Evolutionary conservation across 2,797 vertebrate genomes (phyloP).

Genomic region (Stomatorhinus walkeri): DNA sequence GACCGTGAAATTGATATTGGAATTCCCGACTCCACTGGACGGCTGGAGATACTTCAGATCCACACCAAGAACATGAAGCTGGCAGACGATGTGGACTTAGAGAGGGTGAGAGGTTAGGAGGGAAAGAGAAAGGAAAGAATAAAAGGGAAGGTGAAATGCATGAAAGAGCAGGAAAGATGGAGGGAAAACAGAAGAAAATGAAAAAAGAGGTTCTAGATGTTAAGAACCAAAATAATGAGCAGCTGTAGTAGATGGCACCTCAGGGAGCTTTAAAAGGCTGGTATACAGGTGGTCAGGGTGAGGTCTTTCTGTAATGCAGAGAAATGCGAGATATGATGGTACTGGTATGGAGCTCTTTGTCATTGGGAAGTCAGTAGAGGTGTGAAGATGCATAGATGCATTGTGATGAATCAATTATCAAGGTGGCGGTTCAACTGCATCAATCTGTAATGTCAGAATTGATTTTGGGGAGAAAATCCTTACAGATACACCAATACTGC

Average conservation of each 20-base stretch:
- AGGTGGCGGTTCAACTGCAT: background rate
- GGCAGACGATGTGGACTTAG: conserved; percentile 37
- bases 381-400: background rate
- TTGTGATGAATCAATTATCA: background rate
- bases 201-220: background rate
- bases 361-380: background rate
- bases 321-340: background rate
- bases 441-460: background rate
- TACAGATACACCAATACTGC: background rate
- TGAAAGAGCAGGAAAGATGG: background rate
- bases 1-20: conserved; percentile 42
- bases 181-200: background rate
- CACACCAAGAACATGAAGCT: conserved; percentile 45
- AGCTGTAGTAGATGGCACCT: background rate
- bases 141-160: background rate
- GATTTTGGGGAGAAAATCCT: background rate
- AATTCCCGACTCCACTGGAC: conserved; percentile 40
- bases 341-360: background rate
- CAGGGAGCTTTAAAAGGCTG: background rate
- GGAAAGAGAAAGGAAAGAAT: background rate
- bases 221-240: background rate
- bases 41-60: conserved; percentile 40
- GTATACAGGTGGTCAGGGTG: background rate
- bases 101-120: conserved; percentile 27
- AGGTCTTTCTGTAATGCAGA: background rate